Conservation (phyloP, 2,113 vertebrate genomes). For the Psophia crepitans region DNA sequence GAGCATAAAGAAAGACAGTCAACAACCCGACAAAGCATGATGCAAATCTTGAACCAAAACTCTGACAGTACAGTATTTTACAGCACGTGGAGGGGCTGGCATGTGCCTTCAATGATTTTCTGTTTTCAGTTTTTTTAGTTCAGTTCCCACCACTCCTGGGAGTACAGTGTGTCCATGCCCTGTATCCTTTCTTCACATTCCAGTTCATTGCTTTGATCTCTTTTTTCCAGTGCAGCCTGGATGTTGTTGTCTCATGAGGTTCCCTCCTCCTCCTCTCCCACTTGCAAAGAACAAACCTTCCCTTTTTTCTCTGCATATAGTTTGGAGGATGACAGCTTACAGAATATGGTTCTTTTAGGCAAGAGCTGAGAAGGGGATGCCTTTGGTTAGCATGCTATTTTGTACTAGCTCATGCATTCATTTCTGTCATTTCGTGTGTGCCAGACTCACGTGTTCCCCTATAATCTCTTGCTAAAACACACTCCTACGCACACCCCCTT, state of each 20-base stretch:
- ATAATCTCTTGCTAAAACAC: slow-evolving; percentile 30
- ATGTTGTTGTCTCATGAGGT: not conserved
- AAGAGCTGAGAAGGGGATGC: not conserved
- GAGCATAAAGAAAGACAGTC: not conserved
- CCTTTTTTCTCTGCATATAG: not conserved
- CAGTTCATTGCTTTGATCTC: slow-evolving; percentile 22
- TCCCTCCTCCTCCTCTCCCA: not conserved
- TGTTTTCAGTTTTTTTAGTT: not conserved
- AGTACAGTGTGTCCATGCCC: not conserved
- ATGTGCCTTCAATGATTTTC: not conserved
- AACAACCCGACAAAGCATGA: not conserved
- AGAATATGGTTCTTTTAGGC: not conserved
- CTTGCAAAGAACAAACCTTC: not conserved
- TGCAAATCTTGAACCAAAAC: not conserved
- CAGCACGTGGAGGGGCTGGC: not conserved
- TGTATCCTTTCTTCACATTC: not conserved
- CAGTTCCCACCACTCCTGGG: not conserved
- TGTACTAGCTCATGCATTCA: not conserved
- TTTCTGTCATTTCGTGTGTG: slow-evolving; percentile 18
- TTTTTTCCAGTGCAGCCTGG: not conserved
- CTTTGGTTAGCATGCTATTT: not conserved
- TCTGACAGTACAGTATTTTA: not conserved
- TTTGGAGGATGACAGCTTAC: not conserved
- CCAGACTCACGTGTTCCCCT: not conserved
- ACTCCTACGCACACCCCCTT: not conserved